phyloP scores from a whole-genome alignment of 2,113 vertebrate species.

The Antechinus stuartii region DNA sequence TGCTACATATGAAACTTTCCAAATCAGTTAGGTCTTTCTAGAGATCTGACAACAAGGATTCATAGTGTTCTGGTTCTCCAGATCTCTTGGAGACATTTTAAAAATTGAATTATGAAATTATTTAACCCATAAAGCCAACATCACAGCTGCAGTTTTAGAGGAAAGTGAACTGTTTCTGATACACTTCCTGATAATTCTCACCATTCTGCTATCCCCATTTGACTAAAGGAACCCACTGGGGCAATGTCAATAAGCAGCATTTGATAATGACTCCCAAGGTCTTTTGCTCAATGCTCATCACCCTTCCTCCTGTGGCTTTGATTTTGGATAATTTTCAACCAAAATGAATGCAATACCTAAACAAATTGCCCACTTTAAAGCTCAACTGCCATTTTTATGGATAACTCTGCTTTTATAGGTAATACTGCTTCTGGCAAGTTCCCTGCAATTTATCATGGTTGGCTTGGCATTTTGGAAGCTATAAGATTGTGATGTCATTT shows the following conservation, averaged over 20 bases:
- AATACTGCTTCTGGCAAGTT: not conserved
- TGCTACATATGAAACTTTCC: not conserved
- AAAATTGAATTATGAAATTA: not conserved
- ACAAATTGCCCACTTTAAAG: not conserved
- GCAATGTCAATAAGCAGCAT: not conserved
- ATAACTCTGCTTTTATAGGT: not conserved
- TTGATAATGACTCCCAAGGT: not conserved
- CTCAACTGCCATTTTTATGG: not conserved
- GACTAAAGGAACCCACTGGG: not conserved
- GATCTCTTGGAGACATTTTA: not conserved
- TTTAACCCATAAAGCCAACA: not conserved
- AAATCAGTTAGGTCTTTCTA: not conserved
- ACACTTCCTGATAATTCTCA: not conserved
- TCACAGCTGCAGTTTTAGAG: not conserved
- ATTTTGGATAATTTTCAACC: not conserved
- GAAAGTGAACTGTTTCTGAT: not conserved
- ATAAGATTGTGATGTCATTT: not conserved
- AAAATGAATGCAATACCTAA: not conserved
- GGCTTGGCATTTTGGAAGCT: not conserved
- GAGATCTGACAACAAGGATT: not conserved
- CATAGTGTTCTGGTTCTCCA: not conserved
- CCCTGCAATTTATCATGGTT: not conserved
- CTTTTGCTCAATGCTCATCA: not conserved
- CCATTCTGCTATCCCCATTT: not conserved
- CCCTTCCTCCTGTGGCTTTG: not conserved